Percentiles rank a stretch among this genome's conserved stretches.
Evolutionary conservation across 1,140 invertebrate genomes (phyloP).

Genomic region (Neuroterus valhalla): DNA sequence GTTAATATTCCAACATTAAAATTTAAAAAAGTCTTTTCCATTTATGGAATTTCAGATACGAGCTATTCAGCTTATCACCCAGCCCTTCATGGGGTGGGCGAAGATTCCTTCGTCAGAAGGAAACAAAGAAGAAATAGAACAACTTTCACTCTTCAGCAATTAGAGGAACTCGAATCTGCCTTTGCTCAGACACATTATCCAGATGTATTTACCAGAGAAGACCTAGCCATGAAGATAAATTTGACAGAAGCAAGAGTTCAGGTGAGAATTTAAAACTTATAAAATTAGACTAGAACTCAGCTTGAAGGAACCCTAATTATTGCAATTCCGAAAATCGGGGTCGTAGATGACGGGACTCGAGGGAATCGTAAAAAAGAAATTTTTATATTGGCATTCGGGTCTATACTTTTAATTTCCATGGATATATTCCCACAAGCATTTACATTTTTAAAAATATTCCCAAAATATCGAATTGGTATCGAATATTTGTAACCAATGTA

Average conservation of each 20-base stretch:
- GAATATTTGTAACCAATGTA: too few relatives aligned
- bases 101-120: conserved; percentile 96
- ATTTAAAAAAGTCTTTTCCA: not conserved
- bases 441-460: too few relatives aligned
- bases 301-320: too few relatives aligned
- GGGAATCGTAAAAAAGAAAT: too few relatives aligned
- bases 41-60: conserved; percentile 80
- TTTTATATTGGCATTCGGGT: too few relatives aligned
- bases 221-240: conserved; percentile 98
- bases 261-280: conserved; percentile 75
- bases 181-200: conserved; percentile 99
- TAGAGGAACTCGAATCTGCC: conserved; percentile 97
- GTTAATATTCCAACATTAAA: not conserved
- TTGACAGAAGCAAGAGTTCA: conserved; percentile 97
- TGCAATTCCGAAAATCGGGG: too few relatives aligned
- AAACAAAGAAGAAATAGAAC: conserved; percentile 97
- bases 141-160: conserved; percentile 95
- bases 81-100: conserved; percentile 85
- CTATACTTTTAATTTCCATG: too few relatives aligned
- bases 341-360: too few relatives aligned
- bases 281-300: too few relatives aligned
- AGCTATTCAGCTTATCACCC: conserved; percentile 91
- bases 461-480: too few relatives aligned
- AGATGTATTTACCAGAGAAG: conserved; percentile 97
- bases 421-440: too few relatives aligned